Conservation (phyloP, 2,797 vertebrate genomes). For the Tragelaphus eurycerus region DNA sequence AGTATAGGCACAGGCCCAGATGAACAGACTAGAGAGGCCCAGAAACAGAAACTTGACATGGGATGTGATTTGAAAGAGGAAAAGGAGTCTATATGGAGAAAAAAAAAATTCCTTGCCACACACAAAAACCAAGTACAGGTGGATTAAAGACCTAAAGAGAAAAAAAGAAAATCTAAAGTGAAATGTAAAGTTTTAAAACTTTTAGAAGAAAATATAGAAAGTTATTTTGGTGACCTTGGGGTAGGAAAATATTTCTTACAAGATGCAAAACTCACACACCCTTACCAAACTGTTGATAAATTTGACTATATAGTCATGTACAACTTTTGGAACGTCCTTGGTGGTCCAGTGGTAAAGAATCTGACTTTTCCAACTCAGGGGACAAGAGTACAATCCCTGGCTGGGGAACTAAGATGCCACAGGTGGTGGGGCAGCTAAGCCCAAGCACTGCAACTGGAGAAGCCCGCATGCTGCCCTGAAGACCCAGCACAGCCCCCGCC, state of each 20-base stretch:
- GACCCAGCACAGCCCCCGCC: fast-evolving
- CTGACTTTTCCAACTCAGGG: neutral
- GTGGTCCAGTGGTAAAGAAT: neutral
- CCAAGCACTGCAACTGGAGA: neutral
- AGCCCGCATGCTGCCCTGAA: neutral
- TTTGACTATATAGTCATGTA: neutral
- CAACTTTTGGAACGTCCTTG: neutral
- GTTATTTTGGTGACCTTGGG: neutral
- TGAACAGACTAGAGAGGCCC: neutral
- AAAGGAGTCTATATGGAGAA: neutral
- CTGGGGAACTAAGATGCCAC: neutral
- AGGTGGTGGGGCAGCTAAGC: neutral
- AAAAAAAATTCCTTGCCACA: neutral
- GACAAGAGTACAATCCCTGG: neutral
- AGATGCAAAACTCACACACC: neutral
- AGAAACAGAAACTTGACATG: neutral
- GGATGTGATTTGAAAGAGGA: neutral
- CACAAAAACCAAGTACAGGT: neutral
- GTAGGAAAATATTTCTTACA: neutral
- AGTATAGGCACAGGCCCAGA: neutral
- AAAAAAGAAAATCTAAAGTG: neutral
- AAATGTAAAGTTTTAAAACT: neutral
- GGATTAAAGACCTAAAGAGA: neutral
- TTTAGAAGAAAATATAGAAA: neutral
- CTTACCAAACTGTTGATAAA: neutral